Evolutionary conservation across 1,140 invertebrate species (phyloP).

Genomic region (Penaeus indicus): DNA sequence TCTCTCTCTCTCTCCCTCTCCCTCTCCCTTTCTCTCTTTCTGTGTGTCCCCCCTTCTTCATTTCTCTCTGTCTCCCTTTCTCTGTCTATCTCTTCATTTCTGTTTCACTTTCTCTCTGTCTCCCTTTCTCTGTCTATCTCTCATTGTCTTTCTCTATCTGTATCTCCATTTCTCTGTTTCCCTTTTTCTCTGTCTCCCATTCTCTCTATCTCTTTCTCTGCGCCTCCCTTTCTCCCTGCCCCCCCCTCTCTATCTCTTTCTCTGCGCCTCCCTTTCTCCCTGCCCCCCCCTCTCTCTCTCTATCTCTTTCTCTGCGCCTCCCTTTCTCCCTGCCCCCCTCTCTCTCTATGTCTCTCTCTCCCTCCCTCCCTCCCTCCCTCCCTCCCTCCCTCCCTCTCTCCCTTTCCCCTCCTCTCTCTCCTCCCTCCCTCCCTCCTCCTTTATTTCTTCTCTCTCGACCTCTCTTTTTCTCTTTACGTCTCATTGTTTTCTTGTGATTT

Average conservation of each 20-base stretch:
- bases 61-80: background rate
- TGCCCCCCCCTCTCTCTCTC: background rate
- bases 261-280: background rate
- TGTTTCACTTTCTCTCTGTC: conserved; percentile 12
- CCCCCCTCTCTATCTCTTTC: background rate
- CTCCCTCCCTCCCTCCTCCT: background rate
- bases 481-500: too few relatives aligned
- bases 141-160: background rate
- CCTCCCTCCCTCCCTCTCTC: background rate
- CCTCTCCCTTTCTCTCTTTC: background rate
- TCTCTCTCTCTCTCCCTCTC: too few relatives aligned
- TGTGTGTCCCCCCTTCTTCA: background rate
- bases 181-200: background rate
- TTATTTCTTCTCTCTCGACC: background rate
- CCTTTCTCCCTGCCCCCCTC: background rate
- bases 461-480: background rate
- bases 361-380: background rate
- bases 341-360: background rate
- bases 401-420: background rate
- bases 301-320: background rate
- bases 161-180: background rate
- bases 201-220: too few relatives aligned
- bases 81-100: background rate
- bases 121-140: background rate
- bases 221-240: accelerated